Percentiles rank a stretch among this genome's conserved stretches.
Conservation (phyloP, 2,113 vertebrate genomes). For the Nothocercus nigrocapillus region DNA sequence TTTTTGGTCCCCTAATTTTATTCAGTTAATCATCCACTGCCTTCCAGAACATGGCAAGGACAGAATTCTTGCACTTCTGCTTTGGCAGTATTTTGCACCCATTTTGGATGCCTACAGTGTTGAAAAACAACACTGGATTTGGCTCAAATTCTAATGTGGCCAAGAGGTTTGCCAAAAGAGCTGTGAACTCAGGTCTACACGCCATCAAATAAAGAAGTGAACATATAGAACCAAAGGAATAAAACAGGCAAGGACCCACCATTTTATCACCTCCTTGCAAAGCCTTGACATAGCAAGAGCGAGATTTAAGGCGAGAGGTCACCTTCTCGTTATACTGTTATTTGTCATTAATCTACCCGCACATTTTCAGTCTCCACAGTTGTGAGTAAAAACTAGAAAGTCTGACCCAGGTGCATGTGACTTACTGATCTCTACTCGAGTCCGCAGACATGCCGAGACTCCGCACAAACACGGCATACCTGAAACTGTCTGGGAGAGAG, state of each 20-base stretch:
- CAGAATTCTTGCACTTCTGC: neutral
- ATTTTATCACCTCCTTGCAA: neutral
- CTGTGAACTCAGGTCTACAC: neutral
- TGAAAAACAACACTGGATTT: neutral
- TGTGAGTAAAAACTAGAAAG: neutral
- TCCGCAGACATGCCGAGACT: neutral
- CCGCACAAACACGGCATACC: neutral
- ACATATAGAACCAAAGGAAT: neutral
- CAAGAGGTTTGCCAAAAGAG: neutral
- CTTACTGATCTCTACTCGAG: neutral
- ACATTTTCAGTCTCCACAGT: fast-evolving
- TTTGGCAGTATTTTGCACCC: neutral
- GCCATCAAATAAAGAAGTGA: neutral
- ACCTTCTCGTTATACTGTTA: neutral
- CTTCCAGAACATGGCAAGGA: neutral
- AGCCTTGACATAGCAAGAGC: neutral
- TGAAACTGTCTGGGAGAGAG: neutral
- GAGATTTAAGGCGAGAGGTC: neutral
- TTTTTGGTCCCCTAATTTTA: neutral
- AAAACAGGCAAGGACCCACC: neutral
- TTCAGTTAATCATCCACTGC: neutral
- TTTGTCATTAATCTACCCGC: fast-evolving
- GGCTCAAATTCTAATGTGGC: neutral
- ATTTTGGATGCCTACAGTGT: neutral
- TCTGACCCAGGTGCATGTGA: neutral